Conservation (phyloP, 1,140 invertebrate species). For the Bombus haemorrhoidalis region DNA sequence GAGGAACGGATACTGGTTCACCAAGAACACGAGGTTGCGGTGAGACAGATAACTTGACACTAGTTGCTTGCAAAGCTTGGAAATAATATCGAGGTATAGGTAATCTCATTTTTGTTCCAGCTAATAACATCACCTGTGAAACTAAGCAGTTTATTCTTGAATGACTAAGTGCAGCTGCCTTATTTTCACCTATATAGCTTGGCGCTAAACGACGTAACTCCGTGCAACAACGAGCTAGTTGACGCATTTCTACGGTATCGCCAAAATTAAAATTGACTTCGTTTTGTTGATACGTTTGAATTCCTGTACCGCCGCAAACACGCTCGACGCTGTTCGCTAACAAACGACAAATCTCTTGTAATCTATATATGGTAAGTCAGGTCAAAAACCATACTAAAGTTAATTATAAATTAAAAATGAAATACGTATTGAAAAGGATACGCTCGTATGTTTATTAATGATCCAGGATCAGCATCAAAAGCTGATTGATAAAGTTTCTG, state of each 20-base stretch:
- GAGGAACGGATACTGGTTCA: slow-evolving; percentile 89
- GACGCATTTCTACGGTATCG: slow-evolving; percentile 82
- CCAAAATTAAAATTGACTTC: slow-evolving; percentile 82
- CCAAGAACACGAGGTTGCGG: slow-evolving; percentile 91
- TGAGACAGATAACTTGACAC: slow-evolving; percentile 91
- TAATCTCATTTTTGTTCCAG: slow-evolving; percentile 85
- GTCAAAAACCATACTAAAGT: neutral
- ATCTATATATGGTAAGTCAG: slow-evolving; percentile 78
- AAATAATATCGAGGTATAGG: slow-evolving; percentile 94
- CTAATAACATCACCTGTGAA: slow-evolving; percentile 86
- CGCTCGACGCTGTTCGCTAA: slow-evolving; percentile 90
- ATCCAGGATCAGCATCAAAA: slow-evolving; percentile 95
- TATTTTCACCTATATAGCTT: slow-evolving; percentile 75
- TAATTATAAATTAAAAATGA: neutral
- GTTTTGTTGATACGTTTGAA: slow-evolving; percentile 81
- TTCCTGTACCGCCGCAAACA: slow-evolving; percentile 82
- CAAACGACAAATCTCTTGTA: slow-evolving; percentile 90
- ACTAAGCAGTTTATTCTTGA: slow-evolving; percentile 86
- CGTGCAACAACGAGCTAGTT: slow-evolving; percentile 81
- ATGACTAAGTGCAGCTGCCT: slow-evolving; percentile 78
- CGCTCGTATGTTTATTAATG: slow-evolving; percentile 90
- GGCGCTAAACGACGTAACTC: slow-evolving; percentile 83
- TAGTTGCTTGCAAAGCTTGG: slow-evolving; percentile 92
- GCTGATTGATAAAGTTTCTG: slow-evolving; percentile 94
- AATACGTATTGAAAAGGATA: slow-evolving; percentile 80